Base-by-base conservation (phyloP, 2,797 vertebrate species). In the Tenualosa thibaudeaui region DNA sequence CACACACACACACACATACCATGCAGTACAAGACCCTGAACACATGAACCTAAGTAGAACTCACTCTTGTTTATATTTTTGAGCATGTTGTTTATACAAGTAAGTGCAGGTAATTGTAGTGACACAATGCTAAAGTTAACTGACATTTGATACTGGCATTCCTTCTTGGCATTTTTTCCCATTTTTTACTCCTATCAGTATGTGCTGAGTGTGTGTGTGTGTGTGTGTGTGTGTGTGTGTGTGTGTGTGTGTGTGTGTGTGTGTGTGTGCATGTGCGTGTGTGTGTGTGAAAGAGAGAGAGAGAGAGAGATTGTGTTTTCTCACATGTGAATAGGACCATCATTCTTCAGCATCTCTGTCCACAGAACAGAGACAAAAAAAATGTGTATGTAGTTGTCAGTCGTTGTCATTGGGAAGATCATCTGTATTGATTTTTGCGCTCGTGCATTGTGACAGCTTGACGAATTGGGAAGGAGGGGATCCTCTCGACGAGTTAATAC, bases 401-500 rank as follows among this genome's bases (percentile, higher is more conserved):
- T 65, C 81, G 86, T 84, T 81, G 54, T 58, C 84, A 75, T 81
- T 83, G 82, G 86, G 71, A 81, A 84, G 75, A 88, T 88, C 86
- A 86, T 84, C 81, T 62, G 40, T 90, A 89, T 91, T 89, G 89
- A 90, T 91, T 84, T 68, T 4, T 81, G 83, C n/a, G 85, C 83
- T 89, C 86, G 83, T 85, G 71, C 84, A 56, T 85, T 83, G 85
- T 88, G 88, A 88, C 83, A 86, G 84, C 71, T 84, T 88, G 89
- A 90, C 88, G 82, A 86, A 91, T 88, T 88, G 84, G 24, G 54
- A 4, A 12, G 54, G 54, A 4, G 54, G 82, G 82, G 51, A 83
- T 86, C 82, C 85, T 91, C 89, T 88, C 86, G 83, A 88, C 24
- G 85, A 84, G 88, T 91, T 88, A 88, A 90, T 90, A 87, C 78